Conservation (phyloP, 2,888 invertebrate genomes). For the Shargacucullia verbasci region DNA sequence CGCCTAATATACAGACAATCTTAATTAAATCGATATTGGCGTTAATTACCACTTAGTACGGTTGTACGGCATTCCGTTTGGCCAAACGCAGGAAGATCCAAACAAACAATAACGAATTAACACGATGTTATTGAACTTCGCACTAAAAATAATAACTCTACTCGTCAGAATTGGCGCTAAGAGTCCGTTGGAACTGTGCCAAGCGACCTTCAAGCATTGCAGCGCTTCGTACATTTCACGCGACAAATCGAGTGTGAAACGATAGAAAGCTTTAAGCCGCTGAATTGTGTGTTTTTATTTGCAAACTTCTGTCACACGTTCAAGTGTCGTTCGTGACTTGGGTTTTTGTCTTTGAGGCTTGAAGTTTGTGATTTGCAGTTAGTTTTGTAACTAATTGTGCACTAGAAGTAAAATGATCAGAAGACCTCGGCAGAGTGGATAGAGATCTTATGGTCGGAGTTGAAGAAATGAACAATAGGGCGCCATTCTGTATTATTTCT, state of each 20-base stretch:
- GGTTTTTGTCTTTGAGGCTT: conserved; percentile 23
- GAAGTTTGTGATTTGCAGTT: conserved; percentile 1
- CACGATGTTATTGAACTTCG: conserved; percentile 66
- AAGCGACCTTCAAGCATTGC: conserved; percentile 57
- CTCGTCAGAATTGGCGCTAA: conserved; percentile 67
- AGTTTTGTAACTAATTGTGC: no score
- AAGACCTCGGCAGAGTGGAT: no score
- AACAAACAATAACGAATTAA: conserved; percentile 38
- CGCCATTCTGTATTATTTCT: no score
- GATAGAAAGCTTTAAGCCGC: conserved; percentile 61
- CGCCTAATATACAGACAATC: no score
- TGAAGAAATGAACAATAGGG: no score
- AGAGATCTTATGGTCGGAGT: no score
- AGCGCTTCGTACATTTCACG: conserved; percentile 58
- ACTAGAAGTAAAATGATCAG: no score
- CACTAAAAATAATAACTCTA: conserved; percentile 62
- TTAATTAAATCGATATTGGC: no score
- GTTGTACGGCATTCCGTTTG: conserved; percentile 24
- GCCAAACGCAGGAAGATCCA: conserved; percentile 25
- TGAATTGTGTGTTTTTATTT: conserved; percentile 52
- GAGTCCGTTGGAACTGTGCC: conserved; percentile 62
- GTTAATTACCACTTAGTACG: conserved; percentile 9
- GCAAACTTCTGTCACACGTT: conserved; percentile 47
- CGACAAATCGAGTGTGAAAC: conserved; percentile 60
- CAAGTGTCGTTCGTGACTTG: conserved; percentile 32